Conservation (phyloP, 1,140 invertebrate species). For the Ctenoplectra terminalis region DNA sequence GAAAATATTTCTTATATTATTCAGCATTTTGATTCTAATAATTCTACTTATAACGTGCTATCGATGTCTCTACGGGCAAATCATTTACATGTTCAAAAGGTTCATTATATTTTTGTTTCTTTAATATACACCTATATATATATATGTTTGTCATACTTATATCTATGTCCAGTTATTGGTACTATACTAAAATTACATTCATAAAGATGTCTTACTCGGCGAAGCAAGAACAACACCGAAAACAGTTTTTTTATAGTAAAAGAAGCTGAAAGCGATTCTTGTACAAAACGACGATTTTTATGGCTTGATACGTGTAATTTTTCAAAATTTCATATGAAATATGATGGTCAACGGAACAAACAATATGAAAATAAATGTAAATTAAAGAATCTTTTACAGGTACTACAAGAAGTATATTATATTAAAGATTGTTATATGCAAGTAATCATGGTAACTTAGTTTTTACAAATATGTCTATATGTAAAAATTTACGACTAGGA, state of each 20-base stretch:
- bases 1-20: constrained; percentile 25
- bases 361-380: constrained; percentile 9
- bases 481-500: constrained; percentile 21
- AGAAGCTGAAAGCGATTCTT: background rate
- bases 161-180: constrained; percentile 11
- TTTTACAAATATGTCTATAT: background rate
- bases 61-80: constrained; percentile 5
- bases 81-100: constrained; percentile 34
- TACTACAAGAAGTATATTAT: background rate
- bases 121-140: background rate
- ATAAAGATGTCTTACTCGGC: constrained; percentile 28
- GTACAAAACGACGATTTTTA: background rate
- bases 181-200: constrained; percentile 27
- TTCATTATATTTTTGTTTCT: constrained; percentile 18
- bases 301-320: background rate
- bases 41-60: constrained; percentile 22
- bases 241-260: background rate
- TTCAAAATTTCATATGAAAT: constrained; percentile 3
- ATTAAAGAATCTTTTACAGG: constrained; percentile 18
- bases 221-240: background rate
- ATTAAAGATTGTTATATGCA: background rate
- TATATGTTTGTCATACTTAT: background rate
- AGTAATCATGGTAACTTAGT: background rate
- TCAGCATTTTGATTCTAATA: background rate
- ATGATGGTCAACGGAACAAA: background rate